phyloP scores from a whole-genome alignment of 1,140 invertebrate genomes.

The Pseudomyrmex dendroicus region DNA sequence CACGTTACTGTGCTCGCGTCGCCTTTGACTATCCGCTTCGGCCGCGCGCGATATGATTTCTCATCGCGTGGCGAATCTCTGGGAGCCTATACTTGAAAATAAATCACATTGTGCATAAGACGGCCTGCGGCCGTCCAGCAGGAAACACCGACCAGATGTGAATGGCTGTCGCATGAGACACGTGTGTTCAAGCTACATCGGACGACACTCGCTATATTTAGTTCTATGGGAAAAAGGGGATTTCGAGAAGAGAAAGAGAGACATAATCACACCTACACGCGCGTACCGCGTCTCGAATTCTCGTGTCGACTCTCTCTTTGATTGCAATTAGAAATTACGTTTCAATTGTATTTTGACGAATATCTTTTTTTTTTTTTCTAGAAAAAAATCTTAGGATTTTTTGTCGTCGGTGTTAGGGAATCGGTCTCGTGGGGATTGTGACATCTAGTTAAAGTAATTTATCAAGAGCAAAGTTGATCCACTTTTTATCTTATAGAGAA shows the following conservation, averaged over 20 bases:
- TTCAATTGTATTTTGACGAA: too few relatives aligned
- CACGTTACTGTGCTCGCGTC: constrained; percentile 28
- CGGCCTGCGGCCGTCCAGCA: constrained; percentile 49
- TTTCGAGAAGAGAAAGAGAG: constrained; percentile 42
- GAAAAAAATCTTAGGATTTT: not conserved
- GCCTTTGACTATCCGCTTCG: constrained; percentile 39
- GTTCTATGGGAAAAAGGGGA: constrained; percentile 78
- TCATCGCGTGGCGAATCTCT: constrained; percentile 56
- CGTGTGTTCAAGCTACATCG: constrained; percentile 71
- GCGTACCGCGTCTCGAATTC: constrained; percentile 25
- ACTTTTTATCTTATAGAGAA: too few relatives aligned
- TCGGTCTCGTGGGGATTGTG: not conserved
- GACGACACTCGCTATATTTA: constrained; percentile 79
- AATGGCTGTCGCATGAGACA: constrained; percentile 63
- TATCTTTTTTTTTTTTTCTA: not conserved
- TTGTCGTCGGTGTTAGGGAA: not conserved
- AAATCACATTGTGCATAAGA: constrained; percentile 69
- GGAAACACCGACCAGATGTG: constrained; percentile 73
- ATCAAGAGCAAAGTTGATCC: too few relatives aligned
- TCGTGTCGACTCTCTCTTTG: not conserved
- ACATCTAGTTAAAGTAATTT: too few relatives aligned
- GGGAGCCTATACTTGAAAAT: constrained; percentile 68
- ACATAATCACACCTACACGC: constrained; percentile 72
- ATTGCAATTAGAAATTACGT: not conserved
- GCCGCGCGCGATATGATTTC: constrained; percentile 17